A percentile compares a stretch with the other conserved stretches of the same genome.
phyloP scores from a whole-genome alignment of 2,113 vertebrate species.

The Oryzias melastigma region DNA sequence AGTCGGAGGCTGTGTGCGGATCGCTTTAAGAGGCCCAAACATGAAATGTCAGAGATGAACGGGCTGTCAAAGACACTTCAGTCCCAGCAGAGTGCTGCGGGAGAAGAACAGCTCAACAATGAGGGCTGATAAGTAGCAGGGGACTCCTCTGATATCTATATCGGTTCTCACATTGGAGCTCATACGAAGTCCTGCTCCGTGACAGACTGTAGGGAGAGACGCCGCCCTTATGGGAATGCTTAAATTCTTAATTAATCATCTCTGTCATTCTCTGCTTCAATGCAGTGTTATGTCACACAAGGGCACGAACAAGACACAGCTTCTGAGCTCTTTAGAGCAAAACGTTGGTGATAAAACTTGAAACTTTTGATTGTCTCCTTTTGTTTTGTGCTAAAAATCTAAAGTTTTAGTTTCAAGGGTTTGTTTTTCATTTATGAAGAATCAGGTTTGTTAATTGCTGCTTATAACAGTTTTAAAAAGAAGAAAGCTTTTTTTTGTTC shows the following conservation, averaged over 20 bases:
- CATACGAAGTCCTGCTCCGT: constrained; percentile 38
- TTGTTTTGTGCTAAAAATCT: too few species aligned
- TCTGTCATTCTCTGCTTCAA: constrained; percentile 23
- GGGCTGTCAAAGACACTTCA: constrained; percentile 42
- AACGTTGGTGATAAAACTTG: too few species aligned
- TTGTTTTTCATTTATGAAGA: neutral
- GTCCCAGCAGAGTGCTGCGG: constrained; percentile 43
- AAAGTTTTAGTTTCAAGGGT: too few species aligned
- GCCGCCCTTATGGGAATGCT: constrained; percentile 35
- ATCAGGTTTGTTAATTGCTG: neutral
- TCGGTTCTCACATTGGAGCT: constrained; percentile 52
- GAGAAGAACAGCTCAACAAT: constrained; percentile 46
- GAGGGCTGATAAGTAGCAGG: constrained; percentile 56
- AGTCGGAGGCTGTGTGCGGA: neutral
- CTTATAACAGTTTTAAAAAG: neutral
- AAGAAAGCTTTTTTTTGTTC: neutral
- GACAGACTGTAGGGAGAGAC: constrained; percentile 39
- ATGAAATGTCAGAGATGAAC: constrained; percentile 46
- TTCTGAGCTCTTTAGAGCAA: too few species aligned
- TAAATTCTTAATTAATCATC: constrained; percentile 51
- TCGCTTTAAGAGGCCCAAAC: constrained; percentile 19
- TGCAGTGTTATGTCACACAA: neutral
- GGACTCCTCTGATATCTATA: constrained; percentile 66
- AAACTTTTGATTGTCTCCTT: too few species aligned
- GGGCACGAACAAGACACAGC: neutral